Base-by-base conservation (phyloP, 1,140 invertebrate genomes). In the Lethrus apterus region DNA sequence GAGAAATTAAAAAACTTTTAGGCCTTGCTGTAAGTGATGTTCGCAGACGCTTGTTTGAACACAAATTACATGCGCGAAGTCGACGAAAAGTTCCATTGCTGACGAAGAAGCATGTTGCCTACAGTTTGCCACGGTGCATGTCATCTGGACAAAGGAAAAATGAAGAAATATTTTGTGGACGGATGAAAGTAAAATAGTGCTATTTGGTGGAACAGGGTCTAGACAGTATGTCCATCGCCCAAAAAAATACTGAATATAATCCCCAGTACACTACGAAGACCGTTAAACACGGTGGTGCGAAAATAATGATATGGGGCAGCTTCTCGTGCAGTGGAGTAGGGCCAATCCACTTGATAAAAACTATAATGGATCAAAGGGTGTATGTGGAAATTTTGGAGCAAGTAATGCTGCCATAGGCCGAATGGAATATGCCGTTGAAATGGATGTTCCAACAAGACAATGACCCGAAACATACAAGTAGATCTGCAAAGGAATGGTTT, bases 121-220 rank as follows among this genome's bases (percentile, higher is more conserved):
- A n/a, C n/a, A n/a, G n/a, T n/a, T n/a, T n/a, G n/a, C n/a, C n/a
- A n/a, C n/a, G n/a, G n/a, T n/a, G n/a, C n/a, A n/a, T n/a, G n/a
- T n/a, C n/a, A n/a, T n/a, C n/a, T n/a, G n/a, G n/a, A n/a, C 14
- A 15, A 15, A 34, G 9, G 32, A n/a, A 34, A 34, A 9, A n/a
- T 34, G 9, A 14, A 34, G 9, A 34, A 34, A n/a, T 34, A 34
- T n/a, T 34, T n/a, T 34, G 14, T 34, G 14, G 14, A 34, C 14
- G 32, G 32, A n/a, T 9, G 14, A 34, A 34, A 34, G 32, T 34
- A 34, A 34, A n/a, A 5, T 34, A 9, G 32, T 34, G 32, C 13
- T 34, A 15, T 10, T 36, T 36, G 9, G 3, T 11, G 14, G 1
- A 31, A 9, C 4, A 31, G 29, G 3, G 14, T 14, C n/a, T 31